Conservation (phyloP, 2,113 vertebrate species). For the Telmatochromis bifrenatus region DNA sequence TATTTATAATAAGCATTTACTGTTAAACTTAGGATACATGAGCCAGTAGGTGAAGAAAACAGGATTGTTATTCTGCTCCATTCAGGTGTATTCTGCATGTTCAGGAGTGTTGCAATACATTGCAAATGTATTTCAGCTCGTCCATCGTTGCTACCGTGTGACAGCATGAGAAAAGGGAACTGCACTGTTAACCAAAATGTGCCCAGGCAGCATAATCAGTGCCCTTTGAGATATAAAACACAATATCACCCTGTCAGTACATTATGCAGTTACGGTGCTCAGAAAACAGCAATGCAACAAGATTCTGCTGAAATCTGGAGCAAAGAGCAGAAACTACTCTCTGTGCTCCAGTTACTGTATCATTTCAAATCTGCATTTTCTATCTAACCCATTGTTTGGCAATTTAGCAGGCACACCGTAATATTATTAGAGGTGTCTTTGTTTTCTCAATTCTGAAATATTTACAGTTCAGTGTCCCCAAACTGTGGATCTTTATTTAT, state of each 20-base stretch:
- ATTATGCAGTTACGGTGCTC: conserved; percentile 51
- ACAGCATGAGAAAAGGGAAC: conserved; percentile 44
- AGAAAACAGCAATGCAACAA: conserved; percentile 17
- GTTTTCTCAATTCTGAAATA: not conserved
- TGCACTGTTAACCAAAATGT: conserved; percentile 61
- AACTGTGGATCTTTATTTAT: not conserved
- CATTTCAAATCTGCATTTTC: not conserved
- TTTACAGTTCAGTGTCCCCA: not conserved
- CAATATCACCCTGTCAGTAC: conserved; percentile 58
- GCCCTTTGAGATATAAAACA: conserved; percentile 64
- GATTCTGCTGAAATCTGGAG: conserved; percentile 3
- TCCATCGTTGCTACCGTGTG: conserved; percentile 48
- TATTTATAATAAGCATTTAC: conserved; percentile 22
- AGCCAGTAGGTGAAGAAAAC: not conserved
- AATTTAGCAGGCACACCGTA: not conserved
- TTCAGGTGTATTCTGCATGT: conserved; percentile 2
- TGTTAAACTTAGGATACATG: conserved; percentile 1
- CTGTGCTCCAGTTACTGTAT: not conserved
- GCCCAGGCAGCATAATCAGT: conserved; percentile 59
- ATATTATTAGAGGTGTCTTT: not conserved
- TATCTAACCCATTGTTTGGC: not conserved
- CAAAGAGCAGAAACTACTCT: not conserved
- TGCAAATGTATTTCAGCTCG: conserved; percentile 42
- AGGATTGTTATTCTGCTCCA: not conserved
- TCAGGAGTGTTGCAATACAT: conserved; percentile 30